phyloP scores from a whole-genome alignment of 2,888 invertebrate genomes.

The Sphaeridia pumilis region DNA sequence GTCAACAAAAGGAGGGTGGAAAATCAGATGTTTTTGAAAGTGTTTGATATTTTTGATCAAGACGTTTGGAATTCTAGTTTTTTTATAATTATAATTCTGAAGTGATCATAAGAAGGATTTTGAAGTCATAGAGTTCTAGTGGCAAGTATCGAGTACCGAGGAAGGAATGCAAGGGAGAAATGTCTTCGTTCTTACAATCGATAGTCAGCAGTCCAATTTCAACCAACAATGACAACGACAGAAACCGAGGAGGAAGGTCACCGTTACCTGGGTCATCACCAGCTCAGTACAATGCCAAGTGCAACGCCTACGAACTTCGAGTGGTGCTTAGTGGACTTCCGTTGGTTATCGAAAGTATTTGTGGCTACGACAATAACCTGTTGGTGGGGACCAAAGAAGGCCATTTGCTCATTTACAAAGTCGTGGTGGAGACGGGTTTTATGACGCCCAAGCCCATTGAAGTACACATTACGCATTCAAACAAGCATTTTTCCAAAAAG shows the following conservation, averaged over 20 bases:
- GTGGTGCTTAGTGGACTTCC: constrained; percentile 13
- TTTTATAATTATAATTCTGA: no score
- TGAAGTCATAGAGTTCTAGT: no score
- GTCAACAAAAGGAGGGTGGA: no score
- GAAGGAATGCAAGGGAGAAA: no score
- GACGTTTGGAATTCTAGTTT: no score
- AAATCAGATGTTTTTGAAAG: no score
- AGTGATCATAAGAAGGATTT: no score
- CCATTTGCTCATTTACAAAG: constrained; percentile 77
- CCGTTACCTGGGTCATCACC: background rate
- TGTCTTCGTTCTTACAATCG: constrained; percentile 5
- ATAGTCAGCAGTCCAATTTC: background rate
- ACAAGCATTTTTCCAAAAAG: constrained; percentile 87
- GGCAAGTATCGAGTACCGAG: no score
- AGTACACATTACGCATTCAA: constrained; percentile 70
- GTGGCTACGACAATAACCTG: constrained; percentile 61
- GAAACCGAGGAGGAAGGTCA: background rate
- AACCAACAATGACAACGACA: background rate
- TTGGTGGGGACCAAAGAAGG: constrained; percentile 87
- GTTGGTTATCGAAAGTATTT: constrained; percentile 37
- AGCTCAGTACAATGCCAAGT: constrained; percentile 6
- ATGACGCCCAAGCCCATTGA: constrained; percentile 27
- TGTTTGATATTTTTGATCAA: no score
- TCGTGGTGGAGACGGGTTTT: constrained; percentile 48
- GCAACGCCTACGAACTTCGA: constrained; percentile 6